Conservation (phyloP, 1,140 invertebrate species). For the Drosophila fuyamai region DNA sequence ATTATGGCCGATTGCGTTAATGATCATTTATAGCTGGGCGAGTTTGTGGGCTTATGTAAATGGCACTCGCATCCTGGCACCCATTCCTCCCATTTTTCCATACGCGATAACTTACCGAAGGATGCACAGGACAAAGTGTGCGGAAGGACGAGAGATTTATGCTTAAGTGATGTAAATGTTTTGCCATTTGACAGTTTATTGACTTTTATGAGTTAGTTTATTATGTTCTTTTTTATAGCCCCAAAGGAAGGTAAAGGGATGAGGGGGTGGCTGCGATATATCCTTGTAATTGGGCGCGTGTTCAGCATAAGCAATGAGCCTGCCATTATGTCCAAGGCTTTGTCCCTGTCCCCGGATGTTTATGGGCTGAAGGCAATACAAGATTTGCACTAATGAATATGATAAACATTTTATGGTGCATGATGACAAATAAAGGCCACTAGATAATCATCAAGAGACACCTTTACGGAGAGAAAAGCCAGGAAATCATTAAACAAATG, state of each 20-base stretch:
- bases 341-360: slow-evolving; percentile 17
- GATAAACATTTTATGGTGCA: slow-evolving; percentile 39
- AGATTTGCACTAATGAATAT: slow-evolving; percentile 52
- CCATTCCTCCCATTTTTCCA: not conserved
- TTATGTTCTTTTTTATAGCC: slow-evolving; percentile 54
- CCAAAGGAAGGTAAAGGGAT: slow-evolving; percentile 8
- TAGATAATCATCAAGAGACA: slow-evolving; percentile 26
- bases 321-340: slow-evolving; percentile 1
- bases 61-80: slow-evolving; percentile 21
- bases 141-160: slow-evolving; percentile 55
- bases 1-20: slow-evolving; percentile 67
- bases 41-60: slow-evolving; percentile 68
- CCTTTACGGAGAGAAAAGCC: not conserved
- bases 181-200: slow-evolving; percentile 75
- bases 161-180: slow-evolving; percentile 70
- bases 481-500: slow-evolving; percentile 19
- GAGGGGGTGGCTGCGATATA: slow-evolving; percentile 9
- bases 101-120: not conserved
- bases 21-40: slow-evolving; percentile 62
- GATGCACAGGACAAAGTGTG: slow-evolving; percentile 18
- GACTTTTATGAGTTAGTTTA: slow-evolving; percentile 77
- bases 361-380: slow-evolving; percentile 30
- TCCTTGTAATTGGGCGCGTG: slow-evolving; percentile 56
- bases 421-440: slow-evolving; percentile 13
- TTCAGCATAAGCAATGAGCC: slow-evolving; percentile 35